Conservation (phyloP, 2,113 vertebrate genomes). For the Egretta garzetta region DNA sequence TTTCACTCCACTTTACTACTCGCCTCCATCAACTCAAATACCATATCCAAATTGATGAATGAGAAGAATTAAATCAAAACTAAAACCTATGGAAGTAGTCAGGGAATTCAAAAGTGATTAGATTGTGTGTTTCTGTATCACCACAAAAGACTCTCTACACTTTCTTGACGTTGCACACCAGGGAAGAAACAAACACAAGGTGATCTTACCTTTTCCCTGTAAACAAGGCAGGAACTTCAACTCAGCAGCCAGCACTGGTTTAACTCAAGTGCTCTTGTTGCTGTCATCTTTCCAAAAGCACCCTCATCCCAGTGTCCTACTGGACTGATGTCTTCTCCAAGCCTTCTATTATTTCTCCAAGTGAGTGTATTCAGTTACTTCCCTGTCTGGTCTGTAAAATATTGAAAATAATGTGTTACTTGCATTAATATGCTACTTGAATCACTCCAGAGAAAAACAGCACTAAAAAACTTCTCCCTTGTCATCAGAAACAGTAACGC, state of each 20-base stretch:
- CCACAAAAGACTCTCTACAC: not conserved
- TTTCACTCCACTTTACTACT: not conserved
- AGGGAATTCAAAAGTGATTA: not conserved
- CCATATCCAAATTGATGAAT: conserved; percentile 22
- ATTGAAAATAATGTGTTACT: not conserved
- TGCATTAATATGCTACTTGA: not conserved
- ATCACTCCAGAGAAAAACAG: not conserved
- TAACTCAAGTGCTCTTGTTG: not conserved
- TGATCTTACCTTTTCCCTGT: not conserved
- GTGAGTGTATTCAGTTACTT: not conserved
- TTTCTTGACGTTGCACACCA: not conserved
- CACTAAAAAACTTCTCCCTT: not conserved
- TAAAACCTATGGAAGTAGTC: not conserved
- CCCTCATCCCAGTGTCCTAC: not conserved
- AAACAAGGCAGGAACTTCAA: not conserved
- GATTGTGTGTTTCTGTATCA: not conserved
- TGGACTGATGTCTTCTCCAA: not conserved
- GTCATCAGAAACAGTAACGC: not conserved
- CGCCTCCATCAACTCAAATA: not conserved
- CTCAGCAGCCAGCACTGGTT: not conserved
- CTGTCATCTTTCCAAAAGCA: not conserved
- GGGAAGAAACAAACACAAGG: not conserved
- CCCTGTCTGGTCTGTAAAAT: not conserved
- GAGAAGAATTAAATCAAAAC: conserved; percentile 33
- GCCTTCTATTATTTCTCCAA: not conserved